Evolutionary conservation across 2,888 invertebrate genomes (phyloP), one percentile per base, ranked within the genome.

Genomic region (Lottia gigantea): DNA sequence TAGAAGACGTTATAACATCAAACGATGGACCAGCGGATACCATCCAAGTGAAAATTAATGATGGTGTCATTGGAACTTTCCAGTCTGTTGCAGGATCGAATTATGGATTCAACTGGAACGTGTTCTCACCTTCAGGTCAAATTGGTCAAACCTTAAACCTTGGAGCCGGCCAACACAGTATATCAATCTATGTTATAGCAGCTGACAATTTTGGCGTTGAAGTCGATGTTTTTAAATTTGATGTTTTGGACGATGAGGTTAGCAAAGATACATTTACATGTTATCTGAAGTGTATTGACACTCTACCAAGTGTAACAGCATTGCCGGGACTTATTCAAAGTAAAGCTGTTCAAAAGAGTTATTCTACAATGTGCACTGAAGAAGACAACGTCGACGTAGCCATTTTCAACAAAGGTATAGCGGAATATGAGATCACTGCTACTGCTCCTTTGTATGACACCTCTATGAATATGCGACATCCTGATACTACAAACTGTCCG

Each of bases 351-450:
- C 80, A 82, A 63, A 74, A 75, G 19, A 81, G 80, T 11, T 80
- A 78, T 70, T 75, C 76, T n/a, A 82, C 82, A 0, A 64, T 71
- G n/a, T 82, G 82, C 64, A 78, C 80, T 15, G 82, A 82, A 64
- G 78, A 80, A 12, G 80, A 82, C 67, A 82, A 82, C 66, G 74
- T 82, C 12, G 23, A 81, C 64, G 74, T 83, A 11, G 80, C 83
- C 1, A 67, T 83, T 15, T 82, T 77, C 63, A 76, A 77, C 55
- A 71, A 67, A 0, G 68, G 66, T n/a, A 66, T 75, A 8, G 64
- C 62, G 16, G 76, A 75, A 55, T 80, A 76, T 65, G 70, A 71
- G 8, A 68, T 83, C 7, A 77, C 77, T 16, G 83, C 83, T 11
- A 75, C 72, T 46, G 69, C 76, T 45, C 82, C 82, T 7, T 75